Percentiles rank a stretch among this genome's conserved stretches.
phyloP scores from a whole-genome alignment of 2,888 invertebrate species.

The Plagiodera versicolora region DNA sequence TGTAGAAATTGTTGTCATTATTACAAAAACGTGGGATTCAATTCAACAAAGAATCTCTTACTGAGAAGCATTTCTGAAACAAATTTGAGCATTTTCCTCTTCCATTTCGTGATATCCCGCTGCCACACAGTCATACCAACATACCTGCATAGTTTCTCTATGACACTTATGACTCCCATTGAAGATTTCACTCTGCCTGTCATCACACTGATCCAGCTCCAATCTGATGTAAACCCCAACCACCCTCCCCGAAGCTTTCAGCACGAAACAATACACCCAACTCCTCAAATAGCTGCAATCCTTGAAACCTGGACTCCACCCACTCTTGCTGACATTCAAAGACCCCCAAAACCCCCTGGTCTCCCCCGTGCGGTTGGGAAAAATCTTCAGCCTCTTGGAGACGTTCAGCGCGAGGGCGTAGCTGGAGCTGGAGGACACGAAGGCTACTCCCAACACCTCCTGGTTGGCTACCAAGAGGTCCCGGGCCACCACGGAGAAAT shows the following conservation, averaged over 20 bases:
- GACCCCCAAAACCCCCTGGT: conserved; percentile 62
- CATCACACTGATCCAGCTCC: conserved; percentile 74
- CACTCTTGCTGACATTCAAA: conserved; percentile 53
- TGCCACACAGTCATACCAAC: conserved; percentile 3
- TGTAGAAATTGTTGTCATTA: too few relatives aligned
- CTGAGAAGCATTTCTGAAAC: too few relatives aligned
- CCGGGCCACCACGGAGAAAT: conserved; percentile 49
- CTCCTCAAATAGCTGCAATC: conserved; percentile 50
- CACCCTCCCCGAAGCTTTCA: conserved; percentile 39
- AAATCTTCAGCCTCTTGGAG: conserved; percentile 43
- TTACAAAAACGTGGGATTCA: too few relatives aligned
- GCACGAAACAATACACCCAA: conserved; percentile 51
- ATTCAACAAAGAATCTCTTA: too few relatives aligned
- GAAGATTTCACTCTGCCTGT: conserved; percentile 67
- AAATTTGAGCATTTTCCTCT: too few relatives aligned
- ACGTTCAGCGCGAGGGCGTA: conserved; percentile 45
- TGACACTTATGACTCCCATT: conserved; percentile 67
- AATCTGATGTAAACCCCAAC: conserved; percentile 54
- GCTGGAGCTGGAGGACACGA: conserved; percentile 47
- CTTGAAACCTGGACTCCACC: conserved; percentile 53
- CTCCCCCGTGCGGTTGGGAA: conserved; percentile 50
- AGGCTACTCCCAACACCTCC: conserved; percentile 50
- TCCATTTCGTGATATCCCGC: too few relatives aligned
- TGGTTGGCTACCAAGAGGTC: conserved; percentile 58
- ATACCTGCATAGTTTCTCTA: conserved; percentile 53